These are phyloP conservation scores for Thymelicus sylvestris DNA, from an alignment of 2,888 invertebrate genomes.

Conservation along the genomic window DNA sequence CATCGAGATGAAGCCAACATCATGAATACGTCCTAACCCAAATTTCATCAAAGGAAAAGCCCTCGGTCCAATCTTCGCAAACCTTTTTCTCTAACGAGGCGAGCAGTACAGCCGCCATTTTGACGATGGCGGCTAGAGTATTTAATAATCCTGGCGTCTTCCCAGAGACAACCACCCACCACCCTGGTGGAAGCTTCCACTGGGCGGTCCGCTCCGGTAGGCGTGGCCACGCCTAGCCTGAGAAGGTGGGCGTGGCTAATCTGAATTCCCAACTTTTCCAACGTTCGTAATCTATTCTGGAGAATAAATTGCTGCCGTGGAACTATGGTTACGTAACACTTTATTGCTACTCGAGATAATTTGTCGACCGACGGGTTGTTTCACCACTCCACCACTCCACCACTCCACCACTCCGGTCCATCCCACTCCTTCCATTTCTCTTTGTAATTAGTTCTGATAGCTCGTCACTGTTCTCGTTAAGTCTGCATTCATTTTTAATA, in stretches of 20 bases:
- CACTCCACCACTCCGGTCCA: no score
- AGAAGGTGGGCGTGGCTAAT: conserved; percentile 41
- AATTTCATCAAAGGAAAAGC: conserved; percentile 15
- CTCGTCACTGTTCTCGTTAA: background rate
- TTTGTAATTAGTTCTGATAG: conserved; percentile 22
- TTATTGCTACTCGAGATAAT: conserved; percentile 31
- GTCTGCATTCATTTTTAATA: background rate
- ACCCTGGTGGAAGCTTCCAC: conserved; percentile 52
- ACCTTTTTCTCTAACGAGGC: conserved; percentile 32
- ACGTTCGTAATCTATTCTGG: conserved; percentile 26
- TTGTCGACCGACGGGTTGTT: conserved; percentile 17
- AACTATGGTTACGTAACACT: conserved; percentile 26
- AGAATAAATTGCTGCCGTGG: conserved; percentile 27
- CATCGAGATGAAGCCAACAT: no score
- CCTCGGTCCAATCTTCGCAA: conserved; percentile 19
- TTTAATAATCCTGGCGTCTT: conserved; percentile 71
- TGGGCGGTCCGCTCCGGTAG: conserved; percentile 42
- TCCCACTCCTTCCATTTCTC: conserved; percentile 10
- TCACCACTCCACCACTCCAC: conserved; percentile 4
- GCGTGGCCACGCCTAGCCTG: conserved; percentile 42
- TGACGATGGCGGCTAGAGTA: conserved; percentile 54
- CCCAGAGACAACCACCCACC: conserved; percentile 70
- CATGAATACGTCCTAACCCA: background rate
- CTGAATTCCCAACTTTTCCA: conserved; percentile 25
- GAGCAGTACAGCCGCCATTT: conserved; percentile 22